phyloP scores from a whole-genome alignment of 1,140 invertebrate genomes.

The Catajapyx aquilonaris region DNA sequence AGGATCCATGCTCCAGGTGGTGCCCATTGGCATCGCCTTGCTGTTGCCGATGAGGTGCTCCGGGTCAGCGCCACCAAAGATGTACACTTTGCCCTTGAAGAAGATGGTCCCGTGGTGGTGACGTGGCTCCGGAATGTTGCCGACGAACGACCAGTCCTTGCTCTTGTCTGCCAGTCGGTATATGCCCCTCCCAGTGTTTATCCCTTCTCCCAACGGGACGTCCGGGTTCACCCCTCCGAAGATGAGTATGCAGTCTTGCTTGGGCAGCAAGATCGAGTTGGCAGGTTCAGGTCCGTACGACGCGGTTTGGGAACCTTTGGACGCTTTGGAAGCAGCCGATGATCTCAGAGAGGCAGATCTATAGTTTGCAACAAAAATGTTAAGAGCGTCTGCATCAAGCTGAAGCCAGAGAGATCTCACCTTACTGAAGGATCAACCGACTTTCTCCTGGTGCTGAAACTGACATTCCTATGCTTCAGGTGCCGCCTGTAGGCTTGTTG shows the following conservation, averaged over 20 bases:
- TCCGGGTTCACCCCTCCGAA: slow-evolving; percentile 37
- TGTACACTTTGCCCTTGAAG: slow-evolving; percentile 29
- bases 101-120: slow-evolving; percentile 33
- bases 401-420: too few species aligned
- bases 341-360: too few species aligned
- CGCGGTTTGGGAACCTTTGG: too few species aligned
- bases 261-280: slow-evolving; percentile 28
- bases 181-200: slow-evolving; percentile 31
- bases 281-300: too few species aligned
- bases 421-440: too few species aligned
- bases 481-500: too few species aligned
- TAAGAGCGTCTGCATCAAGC: too few species aligned
- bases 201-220: slow-evolving; percentile 21
- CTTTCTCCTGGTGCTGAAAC: too few species aligned
- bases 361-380: too few species aligned
- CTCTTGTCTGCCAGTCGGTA: slow-evolving; percentile 27
- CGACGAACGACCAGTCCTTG: slow-evolving; percentile 33
- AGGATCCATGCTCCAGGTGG: slow-evolving; percentile 38
- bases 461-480: too few species aligned
- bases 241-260: slow-evolving; percentile 29
- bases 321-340: too few species aligned
- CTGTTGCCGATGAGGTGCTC: slow-evolving; percentile 26
- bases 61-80: slow-evolving; percentile 36
- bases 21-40: slow-evolving; percentile 24
- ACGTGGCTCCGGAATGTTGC: slow-evolving; percentile 31